These are phyloP conservation scores for Uria aalge DNA, from an alignment of 2,113 vertebrate species.

Conservation along the genomic window DNA sequence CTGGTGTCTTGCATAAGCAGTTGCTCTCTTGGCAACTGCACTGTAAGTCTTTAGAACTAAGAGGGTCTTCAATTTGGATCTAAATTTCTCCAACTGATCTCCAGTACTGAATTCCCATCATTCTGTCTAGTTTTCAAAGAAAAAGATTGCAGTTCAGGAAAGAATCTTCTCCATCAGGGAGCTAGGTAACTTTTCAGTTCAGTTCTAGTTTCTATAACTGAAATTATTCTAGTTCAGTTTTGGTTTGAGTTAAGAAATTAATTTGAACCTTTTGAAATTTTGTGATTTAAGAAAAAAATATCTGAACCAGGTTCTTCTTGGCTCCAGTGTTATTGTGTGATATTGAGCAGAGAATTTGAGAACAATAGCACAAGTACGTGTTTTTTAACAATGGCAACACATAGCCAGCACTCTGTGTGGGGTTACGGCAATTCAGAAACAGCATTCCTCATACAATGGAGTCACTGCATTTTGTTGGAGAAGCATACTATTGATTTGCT, in stretches of 20 bases:
- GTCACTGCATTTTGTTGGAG: background rate
- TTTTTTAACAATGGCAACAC: background rate
- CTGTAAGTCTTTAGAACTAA: background rate
- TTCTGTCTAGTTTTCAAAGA: background rate
- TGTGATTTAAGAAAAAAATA: background rate
- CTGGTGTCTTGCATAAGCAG: background rate
- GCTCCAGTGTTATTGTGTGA: background rate
- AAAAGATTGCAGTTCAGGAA: background rate
- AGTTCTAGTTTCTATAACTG: background rate
- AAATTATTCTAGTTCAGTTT: background rate
- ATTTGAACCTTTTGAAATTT: background rate
- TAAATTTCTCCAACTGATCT: background rate
- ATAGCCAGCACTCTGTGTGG: background rate
- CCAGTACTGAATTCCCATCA: background rate
- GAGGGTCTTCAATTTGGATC: background rate
- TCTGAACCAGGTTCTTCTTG: background rate
- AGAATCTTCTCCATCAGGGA: background rate
- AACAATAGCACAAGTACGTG: background rate
- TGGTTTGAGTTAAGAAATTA: background rate
- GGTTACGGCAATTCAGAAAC: background rate
- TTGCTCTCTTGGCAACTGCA: background rate
- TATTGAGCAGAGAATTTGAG: background rate
- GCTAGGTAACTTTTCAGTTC: background rate
- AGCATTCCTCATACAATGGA: background rate
- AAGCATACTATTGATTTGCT: background rate